These are phyloP conservation scores for Poeciliopsis paucimaculata DNA, from an alignment of 2,797 vertebrate genomes.

Conservation along the genomic window DNA sequence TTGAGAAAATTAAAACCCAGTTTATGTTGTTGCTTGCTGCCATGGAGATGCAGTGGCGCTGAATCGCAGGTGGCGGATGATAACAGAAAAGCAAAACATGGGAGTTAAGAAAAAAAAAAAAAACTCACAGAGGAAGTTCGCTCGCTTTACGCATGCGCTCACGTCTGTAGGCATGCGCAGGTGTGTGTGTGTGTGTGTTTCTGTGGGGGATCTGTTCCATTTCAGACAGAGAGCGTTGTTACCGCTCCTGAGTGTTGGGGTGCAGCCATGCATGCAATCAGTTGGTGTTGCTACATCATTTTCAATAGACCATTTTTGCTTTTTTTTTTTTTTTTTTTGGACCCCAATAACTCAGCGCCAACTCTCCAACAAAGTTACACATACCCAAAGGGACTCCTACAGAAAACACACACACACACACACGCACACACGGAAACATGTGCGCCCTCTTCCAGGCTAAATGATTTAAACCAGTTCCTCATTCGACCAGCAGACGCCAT, in stretches of 20 bases:
- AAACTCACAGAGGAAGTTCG: slow-evolving; percentile 12
- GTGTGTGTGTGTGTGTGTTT: slow-evolving; percentile 47
- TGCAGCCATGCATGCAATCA: slow-evolving; percentile 75
- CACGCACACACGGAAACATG: slow-evolving; percentile 18
- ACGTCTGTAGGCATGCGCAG: slow-evolving; percentile 31
- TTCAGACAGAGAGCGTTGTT: slow-evolving; percentile 72
- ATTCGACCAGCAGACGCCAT: slow-evolving; percentile 67
- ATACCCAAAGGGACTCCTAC: slow-evolving; percentile 39
- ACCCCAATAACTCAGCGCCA: slow-evolving; percentile 67
- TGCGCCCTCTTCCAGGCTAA: slow-evolving; percentile 28
- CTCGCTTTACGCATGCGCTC: slow-evolving; percentile 37
- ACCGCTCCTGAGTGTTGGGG: slow-evolving; percentile 77
- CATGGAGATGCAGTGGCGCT: neutral
- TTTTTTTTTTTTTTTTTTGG: slow-evolving; percentile 36
- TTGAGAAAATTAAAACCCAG: neutral
- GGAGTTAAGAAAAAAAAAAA: neutral
- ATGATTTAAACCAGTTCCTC: slow-evolving; percentile 69
- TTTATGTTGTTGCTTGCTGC: neutral
- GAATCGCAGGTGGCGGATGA: neutral
- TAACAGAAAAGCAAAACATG: neutral
- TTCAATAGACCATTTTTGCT: slow-evolving; percentile 52
- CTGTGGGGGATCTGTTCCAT: slow-evolving; percentile 64
- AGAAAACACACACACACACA: neutral
- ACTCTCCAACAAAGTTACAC: slow-evolving; percentile 57
- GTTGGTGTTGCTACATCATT: slow-evolving; percentile 73